phyloP scores from a whole-genome alignment of 1,140 invertebrate species.

The Lepidurus arcticus region DNA sequence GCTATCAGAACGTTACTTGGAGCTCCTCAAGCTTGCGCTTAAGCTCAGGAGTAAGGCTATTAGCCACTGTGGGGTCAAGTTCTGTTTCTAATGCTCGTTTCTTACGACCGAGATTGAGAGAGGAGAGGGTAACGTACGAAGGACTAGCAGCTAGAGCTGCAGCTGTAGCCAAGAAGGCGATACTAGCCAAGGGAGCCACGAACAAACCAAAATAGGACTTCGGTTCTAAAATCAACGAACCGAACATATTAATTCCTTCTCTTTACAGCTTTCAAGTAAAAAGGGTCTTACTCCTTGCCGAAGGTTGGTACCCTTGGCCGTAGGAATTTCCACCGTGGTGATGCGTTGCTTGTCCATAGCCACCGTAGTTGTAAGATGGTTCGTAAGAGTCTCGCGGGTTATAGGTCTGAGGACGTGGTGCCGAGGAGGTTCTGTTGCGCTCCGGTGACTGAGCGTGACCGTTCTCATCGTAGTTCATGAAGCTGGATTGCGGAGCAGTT shows the following conservation, averaged over 20 bases:
- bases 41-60: constrained; percentile 34
- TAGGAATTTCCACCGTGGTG: not conserved
- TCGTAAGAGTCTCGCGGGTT: not conserved
- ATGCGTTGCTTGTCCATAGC: not conserved
- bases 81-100: constrained; percentile 29
- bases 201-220: constrained; percentile 32
- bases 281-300: not conserved
- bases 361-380: not conserved
- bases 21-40: constrained; percentile 36
- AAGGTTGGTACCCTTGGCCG: not conserved
- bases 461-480: not conserved
- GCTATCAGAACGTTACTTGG: constrained; percentile 28
- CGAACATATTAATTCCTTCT: not conserved
- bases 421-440: not conserved
- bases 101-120: constrained; percentile 24
- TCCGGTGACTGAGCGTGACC: not conserved
- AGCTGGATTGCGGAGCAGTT: not conserved
- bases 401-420: not conserved
- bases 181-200: constrained; percentile 36
- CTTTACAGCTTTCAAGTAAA: not conserved
- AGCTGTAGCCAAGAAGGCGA: constrained; percentile 34
- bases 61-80: constrained; percentile 28
- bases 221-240: not conserved
- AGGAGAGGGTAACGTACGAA: constrained; percentile 32
- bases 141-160: constrained; percentile 36